phyloP scores from a whole-genome alignment of 2,797 vertebrate species.

The Telmatherina bonti region DNA sequence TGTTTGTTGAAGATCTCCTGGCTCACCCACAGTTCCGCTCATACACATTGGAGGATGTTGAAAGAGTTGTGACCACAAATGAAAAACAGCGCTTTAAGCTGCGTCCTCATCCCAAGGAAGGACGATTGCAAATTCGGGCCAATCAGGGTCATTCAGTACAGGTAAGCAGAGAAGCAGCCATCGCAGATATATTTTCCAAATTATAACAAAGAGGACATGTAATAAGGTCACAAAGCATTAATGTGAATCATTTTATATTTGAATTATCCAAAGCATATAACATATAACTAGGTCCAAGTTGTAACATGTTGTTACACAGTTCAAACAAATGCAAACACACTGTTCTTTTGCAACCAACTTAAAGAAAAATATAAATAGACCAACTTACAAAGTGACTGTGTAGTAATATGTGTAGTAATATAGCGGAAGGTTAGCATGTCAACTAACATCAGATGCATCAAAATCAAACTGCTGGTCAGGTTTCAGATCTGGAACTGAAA shows the following conservation, averaged over 20 bases:
- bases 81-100: slow-evolving; percentile 90
- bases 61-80: slow-evolving; percentile 84
- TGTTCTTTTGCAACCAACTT: background rate
- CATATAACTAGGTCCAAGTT: background rate
- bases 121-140: slow-evolving; percentile 87
- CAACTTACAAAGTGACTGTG: background rate
- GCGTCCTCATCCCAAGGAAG: slow-evolving; percentile 69
- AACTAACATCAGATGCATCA: no score
- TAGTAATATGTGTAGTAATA: background rate
- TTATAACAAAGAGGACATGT: background rate
- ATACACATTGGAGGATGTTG: slow-evolving; percentile 85
- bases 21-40: slow-evolving; percentile 82
- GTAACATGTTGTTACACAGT: background rate
- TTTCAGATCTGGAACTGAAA: slow-evolving; percentile 84
- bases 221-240: background rate
- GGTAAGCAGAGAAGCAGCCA: slow-evolving; percentile 64
- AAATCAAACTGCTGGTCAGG: slow-evolving; percentile 67
- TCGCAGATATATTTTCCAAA: background rate
- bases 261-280: background rate
- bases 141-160: slow-evolving; percentile 92
- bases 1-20: slow-evolving; percentile 85
- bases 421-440: background rate
- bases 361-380: background rate
- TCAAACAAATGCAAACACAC: background rate
- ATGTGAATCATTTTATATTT: background rate